A percentile compares a stretch with the other conserved stretches of the same genome.
These are phyloP conservation scores for Thamnaconus septentrionalis DNA, from an alignment of 2,113 vertebrate species.

Conservation along the genomic window DNA sequence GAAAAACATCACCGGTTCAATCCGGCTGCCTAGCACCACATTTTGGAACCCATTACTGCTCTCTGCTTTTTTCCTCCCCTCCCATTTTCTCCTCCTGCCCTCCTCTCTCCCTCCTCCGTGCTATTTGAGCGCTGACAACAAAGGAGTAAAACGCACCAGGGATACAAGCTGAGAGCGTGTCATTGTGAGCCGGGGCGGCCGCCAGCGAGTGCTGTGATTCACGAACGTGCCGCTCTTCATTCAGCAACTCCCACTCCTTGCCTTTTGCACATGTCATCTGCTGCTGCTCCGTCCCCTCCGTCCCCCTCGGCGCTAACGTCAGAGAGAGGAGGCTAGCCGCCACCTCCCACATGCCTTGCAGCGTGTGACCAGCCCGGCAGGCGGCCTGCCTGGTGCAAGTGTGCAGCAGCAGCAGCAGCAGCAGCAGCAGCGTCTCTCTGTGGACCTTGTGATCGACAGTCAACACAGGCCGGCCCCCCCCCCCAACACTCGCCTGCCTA, in stretches of 20 bases:
- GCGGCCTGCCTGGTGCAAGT: conserved; percentile 26
- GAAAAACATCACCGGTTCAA: no score
- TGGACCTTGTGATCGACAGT: conserved; percentile 47
- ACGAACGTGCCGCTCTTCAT: conserved; percentile 44
- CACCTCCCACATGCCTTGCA: conserved; percentile 48
- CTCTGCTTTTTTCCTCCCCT: not conserved
- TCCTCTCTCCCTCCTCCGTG: conserved; percentile 6
- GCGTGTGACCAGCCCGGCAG: conserved; percentile 44
- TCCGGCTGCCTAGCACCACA: not conserved
- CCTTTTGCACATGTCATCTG: conserved; percentile 70
- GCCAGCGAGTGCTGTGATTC: conserved; percentile 60
- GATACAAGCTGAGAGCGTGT: conserved; percentile 64
- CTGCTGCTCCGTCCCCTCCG: conserved; percentile 53
- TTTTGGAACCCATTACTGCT: not conserved
- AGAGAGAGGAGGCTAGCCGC: conserved; percentile 57
- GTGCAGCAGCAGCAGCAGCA: conserved; percentile 18
- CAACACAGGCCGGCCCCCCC: not conserved
- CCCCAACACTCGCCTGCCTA: conserved; percentile 30
- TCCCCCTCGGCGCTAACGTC: conserved; percentile 54
- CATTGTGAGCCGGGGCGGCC: conserved; percentile 59
- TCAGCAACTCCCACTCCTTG: conserved; percentile 64
- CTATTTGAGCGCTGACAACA: conserved; percentile 39
- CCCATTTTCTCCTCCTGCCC: conserved; percentile 20
- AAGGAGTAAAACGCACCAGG: conserved; percentile 40
- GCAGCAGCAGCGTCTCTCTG: no score